Evolutionary conservation across 2,888 invertebrate genomes (phyloP).

Genomic region (Sialis lutaria): DNA sequence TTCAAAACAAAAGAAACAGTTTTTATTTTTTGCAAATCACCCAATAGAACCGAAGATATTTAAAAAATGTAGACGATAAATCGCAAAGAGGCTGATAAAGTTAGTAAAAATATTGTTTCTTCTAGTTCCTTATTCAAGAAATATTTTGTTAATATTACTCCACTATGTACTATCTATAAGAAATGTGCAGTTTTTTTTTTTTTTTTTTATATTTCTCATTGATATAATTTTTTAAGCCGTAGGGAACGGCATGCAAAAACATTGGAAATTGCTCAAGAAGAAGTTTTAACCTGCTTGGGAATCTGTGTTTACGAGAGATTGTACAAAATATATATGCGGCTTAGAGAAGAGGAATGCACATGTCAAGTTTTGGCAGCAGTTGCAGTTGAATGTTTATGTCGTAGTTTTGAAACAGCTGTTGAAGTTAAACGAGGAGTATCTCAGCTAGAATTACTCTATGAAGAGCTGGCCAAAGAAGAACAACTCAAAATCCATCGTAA

Average conservation of each 20-base stretch:
- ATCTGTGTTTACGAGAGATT: conserved; percentile 84
- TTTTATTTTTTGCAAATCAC: no score
- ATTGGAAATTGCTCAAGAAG: conserved; percentile 92
- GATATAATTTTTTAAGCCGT: conserved; percentile 34
- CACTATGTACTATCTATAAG: no score
- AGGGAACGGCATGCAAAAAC: conserved; percentile 91
- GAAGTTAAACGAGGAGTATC: conserved; percentile 79
- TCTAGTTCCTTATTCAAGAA: no score
- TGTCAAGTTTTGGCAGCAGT: conserved; percentile 84
- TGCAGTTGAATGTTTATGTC: conserved; percentile 69
- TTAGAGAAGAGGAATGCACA: conserved; percentile 85
- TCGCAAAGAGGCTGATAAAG: neutral
- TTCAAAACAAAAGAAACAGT: no score
- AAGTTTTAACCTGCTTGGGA: conserved; percentile 86
- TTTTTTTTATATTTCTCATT: conserved; percentile 1
- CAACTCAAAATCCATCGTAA: conserved; percentile 67
- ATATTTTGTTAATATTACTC: no score
- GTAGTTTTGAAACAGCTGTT: conserved; percentile 80
- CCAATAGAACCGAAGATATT: neutral
- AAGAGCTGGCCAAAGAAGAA: conserved; percentile 77
- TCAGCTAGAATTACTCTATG: conserved; percentile 72
- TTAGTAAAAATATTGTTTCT: no score
- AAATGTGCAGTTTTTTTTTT: no score
- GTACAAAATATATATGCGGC: conserved; percentile 68
- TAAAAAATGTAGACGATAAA: no score